These are phyloP conservation scores for Brachionus calyciflorus DNA, from an alignment of 1,140 invertebrate species.

Conservation along the genomic window DNA sequence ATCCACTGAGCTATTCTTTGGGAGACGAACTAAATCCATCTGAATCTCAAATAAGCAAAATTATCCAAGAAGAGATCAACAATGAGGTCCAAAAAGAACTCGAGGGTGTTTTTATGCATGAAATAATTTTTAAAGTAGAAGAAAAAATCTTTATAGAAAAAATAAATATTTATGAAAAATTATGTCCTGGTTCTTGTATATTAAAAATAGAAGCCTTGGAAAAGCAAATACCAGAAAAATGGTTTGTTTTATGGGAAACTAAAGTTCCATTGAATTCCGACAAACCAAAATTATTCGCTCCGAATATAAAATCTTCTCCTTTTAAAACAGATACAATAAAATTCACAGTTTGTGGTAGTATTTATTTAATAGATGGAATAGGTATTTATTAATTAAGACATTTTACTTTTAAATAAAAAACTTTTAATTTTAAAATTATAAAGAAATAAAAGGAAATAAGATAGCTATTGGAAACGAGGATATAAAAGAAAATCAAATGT, in stretches of 20 bases:
- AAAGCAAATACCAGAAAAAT: not conserved
- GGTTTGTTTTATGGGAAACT: constrained; percentile 32
- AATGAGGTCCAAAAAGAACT: not conserved
- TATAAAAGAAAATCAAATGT: not conserved
- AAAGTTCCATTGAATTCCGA: not conserved
- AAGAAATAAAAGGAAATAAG: constrained; percentile 37
- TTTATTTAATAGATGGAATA: constrained; percentile 35
- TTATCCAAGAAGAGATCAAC: not conserved
- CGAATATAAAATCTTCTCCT: not conserved
- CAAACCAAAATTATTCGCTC: not conserved
- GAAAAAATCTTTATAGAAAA: constrained; percentile 33
- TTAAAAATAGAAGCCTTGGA: constrained; percentile 32
- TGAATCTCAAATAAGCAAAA: not conserved
- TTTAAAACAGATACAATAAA: constrained; percentile 20
- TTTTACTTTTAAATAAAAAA: too few species aligned
- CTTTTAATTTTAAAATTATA: too few species aligned
- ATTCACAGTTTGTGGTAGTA: constrained; percentile 6
- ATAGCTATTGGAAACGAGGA: not conserved
- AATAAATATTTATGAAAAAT: constrained; percentile 37
- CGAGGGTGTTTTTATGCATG: not conserved
- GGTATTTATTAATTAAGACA: not conserved
- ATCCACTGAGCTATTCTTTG: not conserved
- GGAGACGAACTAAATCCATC: not conserved
- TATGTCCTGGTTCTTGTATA: constrained; percentile 12
- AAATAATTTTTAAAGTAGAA: constrained; percentile 35